Conservation (phyloP, 2,888 invertebrate species). For the Stegophylla sp. region DNA sequence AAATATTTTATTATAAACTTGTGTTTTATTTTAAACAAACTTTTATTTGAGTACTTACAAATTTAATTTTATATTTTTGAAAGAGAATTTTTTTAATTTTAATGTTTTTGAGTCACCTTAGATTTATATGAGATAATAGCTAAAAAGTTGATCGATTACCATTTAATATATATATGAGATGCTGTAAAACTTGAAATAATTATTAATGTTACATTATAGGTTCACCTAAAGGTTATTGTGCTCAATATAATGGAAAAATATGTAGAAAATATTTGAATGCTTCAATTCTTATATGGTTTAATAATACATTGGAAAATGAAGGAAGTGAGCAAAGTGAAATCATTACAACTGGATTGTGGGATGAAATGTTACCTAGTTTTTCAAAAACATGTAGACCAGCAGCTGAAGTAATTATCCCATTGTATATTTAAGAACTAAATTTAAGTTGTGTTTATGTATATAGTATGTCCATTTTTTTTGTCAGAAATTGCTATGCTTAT, state of each 20-base stretch:
- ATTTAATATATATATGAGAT: no score
- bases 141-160: no score
- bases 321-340: constrained; percentile 81
- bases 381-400: constrained; percentile 84
- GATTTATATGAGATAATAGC: no score
- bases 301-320: constrained; percentile 71
- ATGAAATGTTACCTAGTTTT: constrained; percentile 80
- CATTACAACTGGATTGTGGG: constrained; percentile 83
- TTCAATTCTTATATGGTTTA: constrained; percentile 77
- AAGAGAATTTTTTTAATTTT: neutral
- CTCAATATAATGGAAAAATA: constrained; percentile 83
- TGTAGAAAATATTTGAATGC: constrained; percentile 76
- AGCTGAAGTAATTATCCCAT: constrained; percentile 74
- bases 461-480: constrained; percentile 61
- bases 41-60: no score
- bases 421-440: no score
- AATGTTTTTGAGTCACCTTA: neutral
- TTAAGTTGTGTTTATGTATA: neutral
- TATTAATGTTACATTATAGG: neutral
- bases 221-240: constrained; percentile 74
- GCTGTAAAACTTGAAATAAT: neutral
- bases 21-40: no score
- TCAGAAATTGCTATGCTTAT: constrained; percentile 84
- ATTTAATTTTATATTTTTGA: neutral
- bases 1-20: no score